Evolutionary conservation across 2,113 vertebrate genomes (phyloP).

Genomic region (Mastomys coucha): DNA sequence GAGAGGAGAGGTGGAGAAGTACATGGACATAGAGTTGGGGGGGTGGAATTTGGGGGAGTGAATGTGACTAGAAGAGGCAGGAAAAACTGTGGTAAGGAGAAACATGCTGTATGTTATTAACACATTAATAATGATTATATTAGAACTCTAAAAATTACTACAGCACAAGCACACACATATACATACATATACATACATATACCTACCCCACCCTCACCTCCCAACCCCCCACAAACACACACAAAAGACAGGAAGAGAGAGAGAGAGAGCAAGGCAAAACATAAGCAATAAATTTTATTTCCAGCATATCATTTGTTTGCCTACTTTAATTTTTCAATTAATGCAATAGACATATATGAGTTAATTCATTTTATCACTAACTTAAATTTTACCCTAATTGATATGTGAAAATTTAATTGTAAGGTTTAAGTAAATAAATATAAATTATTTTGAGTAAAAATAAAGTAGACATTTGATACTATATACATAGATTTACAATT

Average conservation of each 20-base stretch:
- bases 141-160: not conserved
- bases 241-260: too few relatives aligned
- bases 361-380: not conserved
- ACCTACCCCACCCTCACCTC: too few relatives aligned
- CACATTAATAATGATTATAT: not conserved
- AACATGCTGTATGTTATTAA: not conserved
- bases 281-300: not conserved
- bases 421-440: not conserved
- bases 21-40: not conserved
- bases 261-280: too few relatives aligned
- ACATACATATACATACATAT: not conserved
- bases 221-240: too few relatives aligned
- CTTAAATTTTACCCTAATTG: not conserved
- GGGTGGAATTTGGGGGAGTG: not conserved
- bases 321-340: slow-evolving; percentile 9
- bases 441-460: not conserved
- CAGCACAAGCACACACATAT: not conserved
- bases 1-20: not conserved
- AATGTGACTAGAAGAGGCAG: not conserved
- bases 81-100: not conserved
- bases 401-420: not conserved
- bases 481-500: not conserved
- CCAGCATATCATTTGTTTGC: not conserved
- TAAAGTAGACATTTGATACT: not conserved
- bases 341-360: not conserved